Conservation (phyloP, 2,888 invertebrate species). For the Leucophora obtusa region DNA sequence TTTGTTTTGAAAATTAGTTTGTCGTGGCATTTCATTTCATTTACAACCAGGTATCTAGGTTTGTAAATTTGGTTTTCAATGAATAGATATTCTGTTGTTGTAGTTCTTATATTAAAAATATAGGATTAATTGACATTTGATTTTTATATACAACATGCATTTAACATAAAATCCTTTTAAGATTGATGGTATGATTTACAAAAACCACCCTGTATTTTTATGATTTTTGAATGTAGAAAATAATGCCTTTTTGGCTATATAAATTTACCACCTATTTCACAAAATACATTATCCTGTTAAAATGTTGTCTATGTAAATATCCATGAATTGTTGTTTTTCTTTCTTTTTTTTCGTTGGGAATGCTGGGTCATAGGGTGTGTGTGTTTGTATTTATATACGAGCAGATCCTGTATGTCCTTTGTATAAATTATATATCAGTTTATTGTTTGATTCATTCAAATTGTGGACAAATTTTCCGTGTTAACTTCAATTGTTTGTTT, state of each 20-base stretch:
- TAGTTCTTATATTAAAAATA: constrained; percentile 29
- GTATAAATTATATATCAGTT: constrained; percentile 58
- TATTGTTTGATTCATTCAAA: constrained; percentile 62
- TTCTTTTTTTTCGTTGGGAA: constrained; percentile 11
- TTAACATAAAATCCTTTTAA: constrained; percentile 49
- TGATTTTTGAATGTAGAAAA: constrained; percentile 17
- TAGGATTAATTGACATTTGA: constrained; percentile 64
- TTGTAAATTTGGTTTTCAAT: constrained; percentile 43
- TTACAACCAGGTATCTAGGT: constrained; percentile 53
- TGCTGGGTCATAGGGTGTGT: constrained; percentile 65
- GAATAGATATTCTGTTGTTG: not conserved
- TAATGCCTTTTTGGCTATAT: constrained; percentile 38
- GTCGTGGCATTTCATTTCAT: constrained; percentile 1
- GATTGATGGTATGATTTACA: constrained; percentile 57
- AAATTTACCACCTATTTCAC: constrained; percentile 52
- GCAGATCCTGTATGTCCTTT: constrained; percentile 45
- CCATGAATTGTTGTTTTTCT: constrained; percentile 48
- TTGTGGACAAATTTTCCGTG: constrained; percentile 70
- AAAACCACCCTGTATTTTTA: constrained; percentile 47
- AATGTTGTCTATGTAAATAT: constrained; percentile 43
- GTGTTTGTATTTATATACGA: not conserved
- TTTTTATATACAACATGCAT: constrained; percentile 41
- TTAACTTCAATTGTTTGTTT: constrained; percentile 65
- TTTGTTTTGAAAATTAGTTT: not conserved
- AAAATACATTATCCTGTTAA: constrained; percentile 58